Percentiles rank a stretch among this genome's conserved stretches.
phyloP scores from a whole-genome alignment of 2,113 vertebrate species.

The Tachycineta bicolor region DNA sequence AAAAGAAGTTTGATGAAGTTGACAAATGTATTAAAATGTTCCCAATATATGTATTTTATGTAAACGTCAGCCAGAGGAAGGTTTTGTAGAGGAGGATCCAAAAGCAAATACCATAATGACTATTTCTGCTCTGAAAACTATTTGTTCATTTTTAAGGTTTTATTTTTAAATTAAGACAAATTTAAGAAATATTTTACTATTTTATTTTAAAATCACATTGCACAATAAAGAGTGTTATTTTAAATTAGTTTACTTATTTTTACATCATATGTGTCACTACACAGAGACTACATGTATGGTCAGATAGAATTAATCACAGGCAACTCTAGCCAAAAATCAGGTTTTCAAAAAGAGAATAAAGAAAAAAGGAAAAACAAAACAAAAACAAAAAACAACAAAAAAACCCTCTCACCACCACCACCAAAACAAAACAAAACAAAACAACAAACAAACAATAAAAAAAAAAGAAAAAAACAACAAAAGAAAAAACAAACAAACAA shows the following conservation, averaged over 20 bases:
- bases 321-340: background rate
- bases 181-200: background rate
- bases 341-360: background rate
- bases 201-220: background rate
- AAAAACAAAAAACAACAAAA: no score
- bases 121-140: background rate
- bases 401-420: no score
- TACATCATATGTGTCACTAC: background rate
- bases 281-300: background rate
- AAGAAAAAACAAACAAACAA: no score
- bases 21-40: background rate
- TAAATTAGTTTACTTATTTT: background rate
- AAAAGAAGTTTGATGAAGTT: background rate
- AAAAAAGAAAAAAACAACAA: no score
- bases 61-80: background rate
- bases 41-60: background rate
- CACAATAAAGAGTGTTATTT: background rate
- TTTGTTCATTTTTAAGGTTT: background rate
- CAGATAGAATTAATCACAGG: background rate
- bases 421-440: no score
- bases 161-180: background rate
- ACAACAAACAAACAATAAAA: no score
- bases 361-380: background rate
- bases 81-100: background rate
- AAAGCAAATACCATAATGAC: background rate